phyloP scores from a whole-genome alignment of 2,888 invertebrate genomes.

The Hypomecis atomaria region DNA sequence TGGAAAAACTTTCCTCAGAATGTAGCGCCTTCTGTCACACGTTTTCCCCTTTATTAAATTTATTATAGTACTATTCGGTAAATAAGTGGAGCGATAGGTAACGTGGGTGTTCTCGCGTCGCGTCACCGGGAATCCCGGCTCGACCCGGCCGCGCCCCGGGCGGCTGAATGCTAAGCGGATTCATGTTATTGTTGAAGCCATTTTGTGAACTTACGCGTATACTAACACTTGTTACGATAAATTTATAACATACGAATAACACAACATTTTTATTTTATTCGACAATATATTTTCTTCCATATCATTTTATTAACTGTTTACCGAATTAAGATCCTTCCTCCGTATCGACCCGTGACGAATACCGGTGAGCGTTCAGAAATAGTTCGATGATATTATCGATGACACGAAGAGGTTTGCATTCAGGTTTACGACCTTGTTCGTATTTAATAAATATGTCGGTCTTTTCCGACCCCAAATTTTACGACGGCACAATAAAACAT shows the following conservation, averaged over 20 bases:
- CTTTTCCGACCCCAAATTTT: constrained; percentile 83
- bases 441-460: constrained; percentile 84
- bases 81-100: constrained; percentile 72
- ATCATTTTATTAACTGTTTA: constrained; percentile 21
- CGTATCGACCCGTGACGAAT: constrained; percentile 47
- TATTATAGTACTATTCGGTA: constrained; percentile 73
- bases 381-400: constrained; percentile 76
- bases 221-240: constrained; percentile 42
- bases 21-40: constrained; percentile 62
- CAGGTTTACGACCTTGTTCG: constrained; percentile 80
- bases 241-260: constrained; percentile 32
- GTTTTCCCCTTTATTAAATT: constrained; percentile 76
- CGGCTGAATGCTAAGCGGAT: constrained; percentile 67
- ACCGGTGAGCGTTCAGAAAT: constrained; percentile 62
- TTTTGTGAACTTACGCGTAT: constrained; percentile 61
- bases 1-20: constrained; percentile 49
- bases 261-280: constrained; percentile 11
- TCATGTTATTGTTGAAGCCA: constrained; percentile 66
- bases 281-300: constrained; percentile 3
- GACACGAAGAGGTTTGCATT: constrained; percentile 79
- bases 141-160: constrained; percentile 45
- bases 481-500: constrained; percentile 83
- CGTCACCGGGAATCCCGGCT: constrained; percentile 71
- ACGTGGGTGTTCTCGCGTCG: constrained; percentile 52
- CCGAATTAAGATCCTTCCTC: constrained; percentile 22